Base-by-base conservation (phyloP, 2,113 vertebrate species). In the Paracanthobrama guichenoti region DNA sequence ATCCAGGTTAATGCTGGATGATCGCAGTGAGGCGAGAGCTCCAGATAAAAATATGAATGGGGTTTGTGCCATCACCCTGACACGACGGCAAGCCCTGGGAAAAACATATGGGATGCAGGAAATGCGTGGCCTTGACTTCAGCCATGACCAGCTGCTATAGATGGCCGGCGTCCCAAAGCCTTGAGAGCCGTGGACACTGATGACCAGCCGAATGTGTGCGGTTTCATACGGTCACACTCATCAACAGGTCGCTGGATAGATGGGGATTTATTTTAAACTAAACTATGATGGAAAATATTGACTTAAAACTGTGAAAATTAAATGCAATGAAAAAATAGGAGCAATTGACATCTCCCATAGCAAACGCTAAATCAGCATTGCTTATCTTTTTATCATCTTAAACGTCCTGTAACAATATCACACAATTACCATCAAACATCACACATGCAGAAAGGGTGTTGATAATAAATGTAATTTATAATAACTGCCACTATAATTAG, bases 41-140 rank as follows among this genome's bases (percentile, higher is more conserved):
- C 6, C 10, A 86, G 73, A 64, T 50, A 24, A 31, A 79, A 84
- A 84, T 24, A 84, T 26, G 62, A 66, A 84, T 88, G 88, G 44
- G 46, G 84, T 83, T 86, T 81, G 26, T 55, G 79, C 24, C 62
- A 53, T 88, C 66, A 69, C 46, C 82, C 88, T 14, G n/a, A 66
- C 86, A 84, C 5, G 35, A 35, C 20, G 73, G 76, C 72, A 81
- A 89, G 76, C 48, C 67, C 86, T 86, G 87, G 3, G 24, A 66
- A 88, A 92, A 91, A 88, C 93, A 93, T 91, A 93, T 91, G 93
- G 91, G 87, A 87, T 89, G 76, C 90, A 92, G 93, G 92, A 92
- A 92, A 91, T 85, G 81, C 50, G 31, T 86, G 69, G 89, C 88
- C 87, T 87, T 87, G 78, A 90, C 88, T 87, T 88, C 88, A 84